Percentiles rank a stretch among this genome's conserved stretches.
phyloP scores from a whole-genome alignment of 2,888 invertebrate species.

The Serrognathus titanus region DNA sequence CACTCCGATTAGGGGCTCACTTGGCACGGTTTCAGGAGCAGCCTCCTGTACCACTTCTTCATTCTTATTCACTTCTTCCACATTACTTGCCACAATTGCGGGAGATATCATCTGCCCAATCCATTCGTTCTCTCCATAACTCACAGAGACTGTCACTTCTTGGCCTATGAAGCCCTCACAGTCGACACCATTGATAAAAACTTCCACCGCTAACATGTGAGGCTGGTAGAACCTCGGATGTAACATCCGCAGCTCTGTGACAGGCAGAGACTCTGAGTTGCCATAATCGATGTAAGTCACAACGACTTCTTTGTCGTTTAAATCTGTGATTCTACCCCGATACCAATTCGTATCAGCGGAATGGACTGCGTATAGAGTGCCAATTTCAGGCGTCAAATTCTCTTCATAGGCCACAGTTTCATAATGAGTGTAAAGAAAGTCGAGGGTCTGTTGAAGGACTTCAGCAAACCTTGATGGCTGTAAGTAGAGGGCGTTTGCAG shows the following conservation, averaged over 20 bases:
- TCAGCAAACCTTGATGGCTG: constrained; percentile 55
- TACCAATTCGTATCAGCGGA: constrained; percentile 45
- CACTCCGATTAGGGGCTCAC: constrained; percentile 38
- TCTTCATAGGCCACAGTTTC: constrained; percentile 44
- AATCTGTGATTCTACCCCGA: constrained; percentile 23
- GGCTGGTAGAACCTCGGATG: constrained; percentile 33
- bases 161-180: constrained; percentile 7
- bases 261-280: constrained; percentile 58
- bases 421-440: constrained; percentile 58
- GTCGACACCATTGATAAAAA: constrained; percentile 7
- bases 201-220: constrained; percentile 34
- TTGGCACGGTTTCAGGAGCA: background rate
- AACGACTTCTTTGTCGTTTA: constrained; percentile 49
- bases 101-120: constrained; percentile 24
- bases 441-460: constrained; percentile 48
- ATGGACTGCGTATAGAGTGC: constrained; percentile 58
- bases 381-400: constrained; percentile 50
- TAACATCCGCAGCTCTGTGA: constrained; percentile 43
- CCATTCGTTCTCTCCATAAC: constrained; percentile 56
- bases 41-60: background rate
- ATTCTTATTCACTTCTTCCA: no score
- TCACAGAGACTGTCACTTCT: constrained; percentile 55
- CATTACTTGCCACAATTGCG: background rate
- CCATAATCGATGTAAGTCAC: constrained; percentile 70
- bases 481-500: constrained; percentile 60